Base-by-base conservation (phyloP, 1,140 invertebrate genomes). In the Drosophila obscura region DNA sequence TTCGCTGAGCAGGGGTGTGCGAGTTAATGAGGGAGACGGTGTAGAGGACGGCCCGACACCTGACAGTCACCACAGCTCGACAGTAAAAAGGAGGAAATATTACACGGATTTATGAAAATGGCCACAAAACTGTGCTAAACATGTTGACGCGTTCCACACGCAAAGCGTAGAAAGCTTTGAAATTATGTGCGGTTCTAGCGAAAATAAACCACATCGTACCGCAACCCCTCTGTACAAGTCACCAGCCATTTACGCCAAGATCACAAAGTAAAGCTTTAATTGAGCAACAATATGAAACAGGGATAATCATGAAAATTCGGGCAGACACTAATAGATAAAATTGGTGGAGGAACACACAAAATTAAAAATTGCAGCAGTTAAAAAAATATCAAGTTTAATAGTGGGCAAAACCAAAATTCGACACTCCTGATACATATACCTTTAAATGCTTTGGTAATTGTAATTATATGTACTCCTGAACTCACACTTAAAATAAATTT, bases 121-220 rank as follows among this genome's bases (percentile, higher is more conserved):
- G 72, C 62, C 80, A 83, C 80, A 83, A 83, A 83, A 83, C 66
- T 73, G 72, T 53, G 80, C 72, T 84, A 73, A 83, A 83, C 80
- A 83, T 62, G 80, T 76, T 84, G 76, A 80, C 80, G 72, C 66
- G 81, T 63, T 72, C 41, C 61, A 73, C 80, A 83, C 80, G 80
- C 80, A 83, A 84, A 49, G 64, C 72, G 58, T 15, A 65, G 58
- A 48, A 24, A 45, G 55, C 13, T 6, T 15, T 7, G 55, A 53
- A 39, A 39, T 39, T 80, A 63, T 83, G 71, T 79, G 44, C 39
- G 64, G 41, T 16, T 53, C 45, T 44, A 15, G 9, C 24, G 49
- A 55, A 41, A n/a, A 5, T 13, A 24, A 9, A 11, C 35, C 9
- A 11, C 35, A 4, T 39, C 6, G 6, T 28, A 35, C 31, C 9